These are phyloP conservation scores for Tribolium castaneum DNA, from an alignment of 1,140 invertebrate species.

Conservation along the genomic window DNA sequence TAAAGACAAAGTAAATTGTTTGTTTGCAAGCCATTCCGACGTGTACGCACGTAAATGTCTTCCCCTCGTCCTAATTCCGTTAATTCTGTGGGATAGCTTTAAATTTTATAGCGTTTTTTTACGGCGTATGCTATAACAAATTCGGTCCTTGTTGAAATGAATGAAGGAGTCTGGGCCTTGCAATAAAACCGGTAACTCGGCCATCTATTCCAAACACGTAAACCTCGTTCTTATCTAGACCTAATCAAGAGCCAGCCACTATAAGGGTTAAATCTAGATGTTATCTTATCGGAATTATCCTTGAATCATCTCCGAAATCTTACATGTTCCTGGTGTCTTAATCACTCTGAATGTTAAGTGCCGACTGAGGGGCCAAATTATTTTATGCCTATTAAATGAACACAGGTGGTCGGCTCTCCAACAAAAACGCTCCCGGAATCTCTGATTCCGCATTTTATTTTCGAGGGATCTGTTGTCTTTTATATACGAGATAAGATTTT, in stretches of 20 bases:
- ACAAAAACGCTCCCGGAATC: background rate
- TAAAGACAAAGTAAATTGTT: slow-evolving; percentile 35
- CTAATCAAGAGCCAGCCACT: slow-evolving; percentile 36
- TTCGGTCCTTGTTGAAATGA: slow-evolving; percentile 16
- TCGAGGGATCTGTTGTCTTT: background rate
- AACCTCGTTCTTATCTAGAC: slow-evolving; percentile 33
- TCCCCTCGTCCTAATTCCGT: background rate
- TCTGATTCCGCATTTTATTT: slow-evolving; percentile 8
- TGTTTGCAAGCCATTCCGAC: slow-evolving; percentile 7
- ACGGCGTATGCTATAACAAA: slow-evolving; percentile 12
- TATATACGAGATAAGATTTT: background rate
- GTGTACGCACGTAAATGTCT: slow-evolving; percentile 17
- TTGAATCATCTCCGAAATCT: slow-evolving; percentile 39
- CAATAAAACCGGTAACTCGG: slow-evolving; percentile 23
- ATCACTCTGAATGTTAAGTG: slow-evolving; percentile 33
- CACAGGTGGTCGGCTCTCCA: slow-evolving; percentile 18
- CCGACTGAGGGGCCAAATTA: slow-evolving; percentile 22
- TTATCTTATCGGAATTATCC: slow-evolving; percentile 40
- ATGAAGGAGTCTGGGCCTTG: background rate
- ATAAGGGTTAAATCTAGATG: slow-evolving; percentile 36
- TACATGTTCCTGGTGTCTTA: slow-evolving; percentile 34
- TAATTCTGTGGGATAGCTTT: slow-evolving; percentile 19
- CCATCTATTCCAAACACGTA: slow-evolving; percentile 36
- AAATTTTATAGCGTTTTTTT: slow-evolving; percentile 32
- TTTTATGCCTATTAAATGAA: slow-evolving; percentile 33